Percentiles rank a stretch among this genome's conserved stretches.
These are phyloP conservation scores for Chrysolina oricalcia DNA, from an alignment of 2,888 invertebrate species.

Conservation along the genomic window DNA sequence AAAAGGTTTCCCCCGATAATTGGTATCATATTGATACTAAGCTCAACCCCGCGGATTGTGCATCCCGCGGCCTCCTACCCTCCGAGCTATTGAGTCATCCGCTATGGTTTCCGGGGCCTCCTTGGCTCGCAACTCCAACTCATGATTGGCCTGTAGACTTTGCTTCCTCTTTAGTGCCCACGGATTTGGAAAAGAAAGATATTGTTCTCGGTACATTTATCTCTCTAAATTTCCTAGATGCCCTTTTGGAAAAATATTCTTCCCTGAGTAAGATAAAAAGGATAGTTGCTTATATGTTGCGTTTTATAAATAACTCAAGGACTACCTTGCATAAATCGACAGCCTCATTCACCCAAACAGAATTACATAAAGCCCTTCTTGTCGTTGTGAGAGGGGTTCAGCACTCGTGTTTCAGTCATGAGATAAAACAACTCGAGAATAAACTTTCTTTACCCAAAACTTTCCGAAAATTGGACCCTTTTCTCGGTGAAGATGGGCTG, in stretches of 20 bases:
- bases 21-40: not conserved
- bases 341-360: too few species aligned
- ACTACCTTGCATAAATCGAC: too few species aligned
- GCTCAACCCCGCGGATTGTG: slow-evolving; percentile 29
- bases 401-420: too few species aligned
- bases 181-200: not conserved
- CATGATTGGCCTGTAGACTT: not conserved
- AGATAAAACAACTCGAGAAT: too few species aligned
- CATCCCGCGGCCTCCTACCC: slow-evolving; percentile 23
- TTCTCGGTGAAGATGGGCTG: too few species aligned
- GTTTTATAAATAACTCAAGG: not conserved
- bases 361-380: too few species aligned
- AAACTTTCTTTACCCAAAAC: too few species aligned
- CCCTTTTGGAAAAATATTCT: not conserved
- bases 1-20: too few species aligned
- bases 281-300: too few species aligned
- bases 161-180: not conserved
- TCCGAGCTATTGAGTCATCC: slow-evolving; percentile 16
- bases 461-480: too few species aligned
- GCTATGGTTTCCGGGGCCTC: slow-evolving; percentile 19
- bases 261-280: not conserved
- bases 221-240: not conserved
- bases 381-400: too few species aligned
- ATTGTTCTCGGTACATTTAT: not conserved
- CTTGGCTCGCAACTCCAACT: slow-evolving; percentile 1